Conservation (phyloP, 53 echinoderm and acorn worm species). For the Antedon mediterranea region DNA sequence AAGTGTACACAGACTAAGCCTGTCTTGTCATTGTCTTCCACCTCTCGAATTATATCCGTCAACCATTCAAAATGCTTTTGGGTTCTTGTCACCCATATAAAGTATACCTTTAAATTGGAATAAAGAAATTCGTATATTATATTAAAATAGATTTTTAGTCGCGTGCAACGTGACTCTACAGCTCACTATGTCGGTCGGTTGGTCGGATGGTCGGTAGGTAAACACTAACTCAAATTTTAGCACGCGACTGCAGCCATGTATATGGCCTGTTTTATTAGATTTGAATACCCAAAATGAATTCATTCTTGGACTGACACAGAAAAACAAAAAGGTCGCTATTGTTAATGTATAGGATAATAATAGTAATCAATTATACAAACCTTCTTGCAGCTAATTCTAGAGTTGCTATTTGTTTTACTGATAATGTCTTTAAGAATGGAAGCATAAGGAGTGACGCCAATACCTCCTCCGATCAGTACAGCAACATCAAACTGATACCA, state of each 20-base stretch:
- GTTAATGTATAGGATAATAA: too few species aligned
- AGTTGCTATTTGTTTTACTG: constrained; percentile 37
- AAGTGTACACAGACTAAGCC: constrained; percentile 36
- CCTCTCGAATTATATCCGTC: constrained; percentile 39
- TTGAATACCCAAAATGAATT: too few species aligned
- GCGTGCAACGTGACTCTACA: too few species aligned
- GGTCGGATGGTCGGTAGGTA: too few species aligned
- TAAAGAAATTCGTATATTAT: too few species aligned
- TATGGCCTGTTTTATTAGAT: too few species aligned
- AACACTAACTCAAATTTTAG: too few species aligned
- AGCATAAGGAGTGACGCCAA: constrained; percentile 92
- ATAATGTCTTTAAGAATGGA: constrained; percentile 91
- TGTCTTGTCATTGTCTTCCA: constrained; percentile 35
- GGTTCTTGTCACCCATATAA: constrained; percentile 43
- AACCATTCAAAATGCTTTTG: constrained; percentile 63
- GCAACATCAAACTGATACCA: constrained; percentile 97
- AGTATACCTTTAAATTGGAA: constrained; percentile 42
- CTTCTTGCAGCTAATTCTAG: constrained; percentile 84
- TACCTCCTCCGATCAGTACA: constrained; percentile 88
- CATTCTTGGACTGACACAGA: too few species aligned
- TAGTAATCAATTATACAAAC: constrained; percentile 10
- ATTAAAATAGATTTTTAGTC: too few species aligned
- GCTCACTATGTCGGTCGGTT: too few species aligned
- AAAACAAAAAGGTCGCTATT: too few species aligned
- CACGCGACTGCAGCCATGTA: too few species aligned